A percentile compares a stretch with the other conserved stretches of the same genome.
Evolutionary conservation across 1,140 invertebrate genomes (phyloP).

Genomic region (Brachionus calyciflorus): DNA sequence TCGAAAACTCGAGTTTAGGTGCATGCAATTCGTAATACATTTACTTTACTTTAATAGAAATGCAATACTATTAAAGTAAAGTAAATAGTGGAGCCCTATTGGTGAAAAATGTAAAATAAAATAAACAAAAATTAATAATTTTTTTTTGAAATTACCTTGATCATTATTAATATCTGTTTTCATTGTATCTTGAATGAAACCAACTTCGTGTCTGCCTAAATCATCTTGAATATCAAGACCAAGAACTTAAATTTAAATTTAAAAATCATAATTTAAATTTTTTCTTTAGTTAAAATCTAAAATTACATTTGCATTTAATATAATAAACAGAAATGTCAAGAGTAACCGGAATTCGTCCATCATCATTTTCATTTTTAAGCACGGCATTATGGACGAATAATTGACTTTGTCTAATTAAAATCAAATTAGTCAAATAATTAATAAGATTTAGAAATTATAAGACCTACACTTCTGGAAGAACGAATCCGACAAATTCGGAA

Average conservation of each 20-base stretch:
- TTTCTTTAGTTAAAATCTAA: conserved; percentile 17
- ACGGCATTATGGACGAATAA: conserved; percentile 66
- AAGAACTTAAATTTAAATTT: conserved; percentile 62
- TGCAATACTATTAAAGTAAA: too few relatives aligned
- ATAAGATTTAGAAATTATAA: not conserved
- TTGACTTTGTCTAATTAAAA: conserved; percentile 62
- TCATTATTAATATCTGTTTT: conserved; percentile 61
- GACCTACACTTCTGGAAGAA: conserved; percentile 64
- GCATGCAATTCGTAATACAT: too few relatives aligned
- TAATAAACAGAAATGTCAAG: conserved; percentile 64
- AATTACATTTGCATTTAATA: conserved; percentile 64
- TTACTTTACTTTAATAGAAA: too few relatives aligned
- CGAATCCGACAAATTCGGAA: conserved; percentile 64
- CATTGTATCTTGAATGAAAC: conserved; percentile 65
- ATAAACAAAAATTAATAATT: too few relatives aligned
- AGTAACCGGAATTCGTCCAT: conserved; percentile 64
- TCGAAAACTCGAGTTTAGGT: too few relatives aligned
- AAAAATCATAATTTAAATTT: conserved; percentile 19
- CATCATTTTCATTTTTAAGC: conserved; percentile 51
- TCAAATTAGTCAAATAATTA: not conserved
- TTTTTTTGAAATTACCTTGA: conserved; percentile 46
- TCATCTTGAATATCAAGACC: conserved; percentile 69
- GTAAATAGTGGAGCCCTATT: too few relatives aligned
- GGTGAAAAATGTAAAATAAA: too few relatives aligned
- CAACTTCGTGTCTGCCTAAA: conserved; percentile 68